Base-by-base conservation (phyloP, 2,888 invertebrate species). In the Aleiodes alternator region DNA sequence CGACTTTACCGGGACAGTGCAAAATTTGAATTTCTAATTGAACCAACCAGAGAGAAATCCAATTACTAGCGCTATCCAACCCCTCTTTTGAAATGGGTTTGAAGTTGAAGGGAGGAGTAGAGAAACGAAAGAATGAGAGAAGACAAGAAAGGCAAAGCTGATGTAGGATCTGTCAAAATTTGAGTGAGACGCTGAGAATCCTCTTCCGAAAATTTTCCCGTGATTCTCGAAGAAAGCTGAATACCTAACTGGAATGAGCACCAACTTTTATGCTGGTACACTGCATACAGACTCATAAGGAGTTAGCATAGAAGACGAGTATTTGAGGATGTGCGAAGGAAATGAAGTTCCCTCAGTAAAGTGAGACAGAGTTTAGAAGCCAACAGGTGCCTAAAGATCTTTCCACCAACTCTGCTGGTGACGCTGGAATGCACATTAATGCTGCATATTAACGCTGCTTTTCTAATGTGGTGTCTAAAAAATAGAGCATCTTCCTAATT, bases 21-120 rank as follows among this genome's bases (percentile, higher is more conserved):
- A 81, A 80, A 86, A 88, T 87, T 88, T 88, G 86, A 88, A 88
- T 87, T 87, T 86, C 87, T 86, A 87, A 88, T 87, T 86, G 86
- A 83, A 85, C 84, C 81, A 83, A 64, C 59, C 43, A 79, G 76
- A 79, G 77, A 79, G 78, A 78, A 80, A 78, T 80, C 80, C 80
- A 80, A 80, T 80, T 80, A 80, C 79, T 79, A 77, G 53, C 75
- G 71, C 76, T 76, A 75, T 76, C 23, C 64, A 23, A 57, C 48
- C 68, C 68, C 73, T 68, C 68, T 57, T 61, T 61, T 48, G 51
- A 50, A 59, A 34, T 59, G 72, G 59, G 59, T 12, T 61, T 34
- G 16, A 61, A 61, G 72, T 51, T 23, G 34, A 43, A 64, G 16
- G 48, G 43, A 14, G 16, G 14, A 8, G 38, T 38, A 43, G 43